Evolutionary conservation across 2,797 vertebrate species (phyloP).

Genomic region (Thunnus albacares): DNA sequence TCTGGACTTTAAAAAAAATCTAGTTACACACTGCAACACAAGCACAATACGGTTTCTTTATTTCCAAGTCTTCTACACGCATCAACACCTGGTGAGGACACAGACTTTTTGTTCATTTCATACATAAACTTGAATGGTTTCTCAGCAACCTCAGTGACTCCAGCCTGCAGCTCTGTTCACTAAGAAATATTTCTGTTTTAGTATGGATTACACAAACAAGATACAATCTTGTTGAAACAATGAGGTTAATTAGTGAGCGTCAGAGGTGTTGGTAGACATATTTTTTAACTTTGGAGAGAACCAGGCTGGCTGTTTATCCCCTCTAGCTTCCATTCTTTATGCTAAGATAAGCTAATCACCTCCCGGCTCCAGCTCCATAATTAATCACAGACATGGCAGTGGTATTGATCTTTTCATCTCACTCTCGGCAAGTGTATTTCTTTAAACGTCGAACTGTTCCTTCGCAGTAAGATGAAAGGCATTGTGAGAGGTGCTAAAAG

Average conservation of each 20-base stretch:
- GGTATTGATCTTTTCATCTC: slow-evolving; percentile 41
- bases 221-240: background rate
- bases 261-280: background rate
- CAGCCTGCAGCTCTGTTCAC: background rate
- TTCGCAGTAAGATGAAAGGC: slow-evolving; percentile 42
- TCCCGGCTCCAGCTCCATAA: slow-evolving; percentile 2
- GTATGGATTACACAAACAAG: slow-evolving; percentile 3
- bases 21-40: too few species aligned
- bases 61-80: too few species aligned
- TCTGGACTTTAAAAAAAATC: too few species aligned
- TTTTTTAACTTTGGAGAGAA: slow-evolving; percentile 25
- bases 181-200: background rate
- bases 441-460: slow-evolving; percentile 37
- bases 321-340: slow-evolving; percentile 22
- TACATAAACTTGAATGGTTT: background rate
- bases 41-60: too few species aligned
- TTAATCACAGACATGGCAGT: slow-evolving; percentile 33
- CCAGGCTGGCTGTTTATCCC: background rate
- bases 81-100: too few species aligned
- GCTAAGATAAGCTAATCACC: slow-evolving; percentile 41
- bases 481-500: slow-evolving; percentile 23
- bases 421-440: slow-evolving; percentile 30
- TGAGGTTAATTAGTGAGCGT: background rate
- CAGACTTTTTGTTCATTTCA: background rate
- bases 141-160: background rate